Conservation (phyloP, 2,113 vertebrate species). For the Mobula birostris region DNA sequence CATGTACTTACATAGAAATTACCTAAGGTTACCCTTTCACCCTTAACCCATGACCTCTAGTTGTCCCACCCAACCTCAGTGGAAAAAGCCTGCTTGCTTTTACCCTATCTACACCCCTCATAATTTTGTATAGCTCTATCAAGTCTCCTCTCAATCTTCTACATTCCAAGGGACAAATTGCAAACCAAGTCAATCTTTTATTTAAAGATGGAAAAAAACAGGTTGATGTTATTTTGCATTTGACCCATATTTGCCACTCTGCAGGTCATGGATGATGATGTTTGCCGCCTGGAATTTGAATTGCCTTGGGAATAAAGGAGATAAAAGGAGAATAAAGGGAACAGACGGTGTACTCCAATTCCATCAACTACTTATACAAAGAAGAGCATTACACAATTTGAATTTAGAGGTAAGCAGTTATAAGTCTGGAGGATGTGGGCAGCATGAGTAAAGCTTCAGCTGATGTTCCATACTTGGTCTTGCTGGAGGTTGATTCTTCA, state of each 20-base stretch:
- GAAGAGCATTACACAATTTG: neutral
- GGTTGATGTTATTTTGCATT: neutral
- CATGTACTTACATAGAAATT: no score
- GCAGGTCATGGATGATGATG: neutral
- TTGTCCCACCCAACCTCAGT: no score
- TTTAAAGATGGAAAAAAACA: neutral
- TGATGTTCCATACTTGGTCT: neutral
- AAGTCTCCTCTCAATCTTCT: no score
- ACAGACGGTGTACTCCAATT: neutral
- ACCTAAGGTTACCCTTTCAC: no score
- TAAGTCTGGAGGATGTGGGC: neutral
- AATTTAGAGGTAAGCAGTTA: neutral
- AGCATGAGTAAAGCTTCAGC: neutral
- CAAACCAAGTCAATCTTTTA: no score
- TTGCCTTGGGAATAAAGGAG: no score
- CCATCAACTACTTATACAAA: neutral
- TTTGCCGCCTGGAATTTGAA: neutral
- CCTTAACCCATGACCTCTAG: no score
- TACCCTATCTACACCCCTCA: no score
- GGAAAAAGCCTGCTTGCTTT: no score
- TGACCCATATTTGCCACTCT: neutral
- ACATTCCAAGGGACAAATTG: no score
- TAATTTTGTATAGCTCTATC: no score
- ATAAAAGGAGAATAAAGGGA: neutral
- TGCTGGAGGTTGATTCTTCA: neutral